A percentile compares a stretch with the other conserved stretches of the same genome.
Conservation (phyloP, 2,888 invertebrate genomes). For the Blastobasis adustella region DNA sequence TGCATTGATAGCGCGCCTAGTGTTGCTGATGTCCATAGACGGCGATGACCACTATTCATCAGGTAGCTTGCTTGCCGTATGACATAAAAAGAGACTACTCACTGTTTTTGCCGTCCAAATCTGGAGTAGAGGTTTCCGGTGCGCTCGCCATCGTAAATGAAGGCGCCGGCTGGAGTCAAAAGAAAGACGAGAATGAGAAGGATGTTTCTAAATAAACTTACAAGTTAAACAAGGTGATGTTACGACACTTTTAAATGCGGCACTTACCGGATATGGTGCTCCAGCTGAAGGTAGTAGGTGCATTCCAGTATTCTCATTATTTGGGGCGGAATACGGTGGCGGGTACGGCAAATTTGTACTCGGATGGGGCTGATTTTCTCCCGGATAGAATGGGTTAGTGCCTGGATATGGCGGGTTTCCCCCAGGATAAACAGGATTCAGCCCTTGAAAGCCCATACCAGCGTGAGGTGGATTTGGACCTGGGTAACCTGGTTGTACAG, state of each 20-base stretch:
- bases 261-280: no score
- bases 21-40: no score
- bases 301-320: background rate
- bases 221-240: no score
- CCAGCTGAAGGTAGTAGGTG: no score
- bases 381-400: slow-evolving; percentile 19
- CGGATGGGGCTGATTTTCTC: slow-evolving; percentile 13
- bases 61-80: no score
- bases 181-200: no score
- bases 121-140: slow-evolving; percentile 35
- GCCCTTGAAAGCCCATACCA: background rate
- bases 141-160: slow-evolving; percentile 43
- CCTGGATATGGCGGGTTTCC: slow-evolving; percentile 12
- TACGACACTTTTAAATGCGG: no score
- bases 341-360: slow-evolving; percentile 14
- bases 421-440: no score
- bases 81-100: slow-evolving; percentile 7
- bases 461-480: slow-evolving; percentile 13
- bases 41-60: no score
- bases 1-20: no score
- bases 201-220: no score
- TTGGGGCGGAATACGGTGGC: slow-evolving; percentile 11
- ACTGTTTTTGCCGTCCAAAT: slow-evolving; percentile 18
- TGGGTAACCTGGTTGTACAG: slow-evolving; percentile 15
- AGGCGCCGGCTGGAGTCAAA: slow-evolving; percentile 10